These are phyloP conservation scores for Vesta saturnalis DNA, from an alignment of 2,888 invertebrate genomes.

Conservation along the genomic window DNA sequence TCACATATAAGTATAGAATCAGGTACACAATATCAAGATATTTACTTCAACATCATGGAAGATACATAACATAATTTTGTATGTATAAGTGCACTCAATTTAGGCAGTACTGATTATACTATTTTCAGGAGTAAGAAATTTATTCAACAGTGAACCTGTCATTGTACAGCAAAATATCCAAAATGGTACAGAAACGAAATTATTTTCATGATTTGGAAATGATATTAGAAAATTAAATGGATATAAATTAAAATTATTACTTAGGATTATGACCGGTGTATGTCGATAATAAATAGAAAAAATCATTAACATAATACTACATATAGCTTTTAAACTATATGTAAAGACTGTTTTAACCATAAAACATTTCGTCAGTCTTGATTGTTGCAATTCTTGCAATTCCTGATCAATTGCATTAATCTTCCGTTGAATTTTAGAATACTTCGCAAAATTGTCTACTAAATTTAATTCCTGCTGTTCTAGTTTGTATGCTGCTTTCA, in stretches of 20 bases:
- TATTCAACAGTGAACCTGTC: slow-evolving; percentile 48
- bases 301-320: slow-evolving; percentile 57
- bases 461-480: slow-evolving; percentile 66
- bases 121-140: too few relatives aligned
- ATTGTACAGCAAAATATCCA: slow-evolving; percentile 65
- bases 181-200: slow-evolving; percentile 65
- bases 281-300: slow-evolving; percentile 62
- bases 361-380: slow-evolving; percentile 37
- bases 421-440: slow-evolving; percentile 68
- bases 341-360: slow-evolving; percentile 50
- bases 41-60: too few relatives aligned
- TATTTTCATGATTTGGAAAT: slow-evolving; percentile 63
- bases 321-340: slow-evolving; percentile 59
- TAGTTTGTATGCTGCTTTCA: slow-evolving; percentile 61
- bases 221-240: slow-evolving; percentile 64
- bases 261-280: slow-evolving; percentile 62
- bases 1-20: too few relatives aligned
- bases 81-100: too few relatives aligned
- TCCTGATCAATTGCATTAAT: slow-evolving; percentile 66
- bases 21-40: too few relatives aligned
- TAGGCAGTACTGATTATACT: too few relatives aligned
- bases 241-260: slow-evolving; percentile 60
- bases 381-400: slow-evolving; percentile 58
- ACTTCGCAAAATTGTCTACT: slow-evolving; percentile 70
- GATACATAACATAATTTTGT: too few relatives aligned